These are phyloP conservation scores for Phthorimaea operculella DNA, from an alignment of 1,140 invertebrate species.

Conservation along the genomic window DNA sequence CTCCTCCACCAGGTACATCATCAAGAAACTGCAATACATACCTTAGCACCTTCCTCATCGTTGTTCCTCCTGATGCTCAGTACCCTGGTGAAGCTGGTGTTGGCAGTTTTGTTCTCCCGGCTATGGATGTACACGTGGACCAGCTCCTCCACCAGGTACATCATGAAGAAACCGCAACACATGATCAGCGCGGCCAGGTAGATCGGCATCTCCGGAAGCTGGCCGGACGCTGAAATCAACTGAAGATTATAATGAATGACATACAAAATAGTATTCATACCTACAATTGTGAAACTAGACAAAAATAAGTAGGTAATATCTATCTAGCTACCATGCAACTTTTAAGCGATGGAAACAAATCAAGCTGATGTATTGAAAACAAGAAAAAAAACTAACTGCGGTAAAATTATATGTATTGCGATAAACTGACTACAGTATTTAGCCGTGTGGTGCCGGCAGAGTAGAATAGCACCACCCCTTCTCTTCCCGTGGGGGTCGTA, in stretches of 20 bases:
- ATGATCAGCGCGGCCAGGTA: constrained; percentile 79
- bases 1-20: constrained; percentile 12
- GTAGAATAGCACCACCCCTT: too few species aligned
- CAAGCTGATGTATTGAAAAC: too few species aligned
- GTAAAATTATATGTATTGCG: too few species aligned
- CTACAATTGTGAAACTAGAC: too few species aligned
- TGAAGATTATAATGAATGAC: constrained; percentile 7
- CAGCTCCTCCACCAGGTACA: constrained; percentile 86
- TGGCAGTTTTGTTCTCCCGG: constrained; percentile 50
- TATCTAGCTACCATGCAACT: too few species aligned
- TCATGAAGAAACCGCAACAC: constrained; percentile 83
- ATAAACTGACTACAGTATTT: too few species aligned
- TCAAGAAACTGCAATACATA: background rate
- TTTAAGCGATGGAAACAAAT: too few species aligned
- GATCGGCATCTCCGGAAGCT: constrained; percentile 69
- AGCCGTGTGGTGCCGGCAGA: too few species aligned
- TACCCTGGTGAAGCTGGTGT: constrained; percentile 52
- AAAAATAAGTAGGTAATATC: too few species aligned
- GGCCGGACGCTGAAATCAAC: constrained; percentile 47
- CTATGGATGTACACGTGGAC: constrained; percentile 76
- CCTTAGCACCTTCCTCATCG: constrained; percentile 12
- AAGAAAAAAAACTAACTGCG: too few species aligned
- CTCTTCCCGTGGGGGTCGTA: too few species aligned
- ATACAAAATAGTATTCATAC: too few species aligned
- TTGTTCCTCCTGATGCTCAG: constrained; percentile 45